Evolutionary conservation across 2,797 vertebrate genomes (phyloP).

Genomic region (Loriculus beryllinus): DNA sequence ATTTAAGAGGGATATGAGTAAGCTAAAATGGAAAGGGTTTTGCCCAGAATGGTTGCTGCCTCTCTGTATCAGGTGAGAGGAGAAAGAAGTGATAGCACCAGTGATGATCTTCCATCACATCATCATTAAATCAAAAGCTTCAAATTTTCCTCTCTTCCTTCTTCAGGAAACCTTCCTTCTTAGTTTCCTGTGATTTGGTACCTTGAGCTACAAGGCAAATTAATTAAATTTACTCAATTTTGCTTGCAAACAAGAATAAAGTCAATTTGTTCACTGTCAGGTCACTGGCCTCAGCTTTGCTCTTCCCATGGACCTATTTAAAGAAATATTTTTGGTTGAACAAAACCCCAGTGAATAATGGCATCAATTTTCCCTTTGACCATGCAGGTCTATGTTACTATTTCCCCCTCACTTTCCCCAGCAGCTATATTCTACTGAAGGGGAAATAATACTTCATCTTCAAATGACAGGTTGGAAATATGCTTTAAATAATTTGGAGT

Average conservation of each 20-base stretch:
- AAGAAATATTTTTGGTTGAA: constrained; percentile 22
- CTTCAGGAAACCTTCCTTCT: not conserved
- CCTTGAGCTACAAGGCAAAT: not conserved
- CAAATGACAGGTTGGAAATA: constrained; percentile 11
- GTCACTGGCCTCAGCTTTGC: not conserved
- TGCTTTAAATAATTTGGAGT: constrained; percentile 8
- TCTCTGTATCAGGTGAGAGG: not conserved
- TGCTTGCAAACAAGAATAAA: constrained; percentile 1
- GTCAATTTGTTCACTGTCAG: not conserved
- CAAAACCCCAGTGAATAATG: not conserved
- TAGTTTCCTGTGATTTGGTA: not conserved
- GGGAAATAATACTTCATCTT: constrained; percentile 19
- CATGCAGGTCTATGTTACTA: not conserved
- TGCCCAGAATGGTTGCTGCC: not conserved
- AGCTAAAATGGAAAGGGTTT: not conserved
- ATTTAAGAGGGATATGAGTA: not conserved
- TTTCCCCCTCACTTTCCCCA: not conserved
- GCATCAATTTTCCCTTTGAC: not conserved
- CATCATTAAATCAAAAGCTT: not conserved
- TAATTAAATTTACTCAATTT: constrained; percentile 18
- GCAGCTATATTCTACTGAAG: not conserved
- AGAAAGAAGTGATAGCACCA: not conserved
- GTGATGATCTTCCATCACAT: not conserved
- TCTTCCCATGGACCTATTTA: not conserved
- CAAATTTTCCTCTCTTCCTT: not conserved